A percentile compares a stretch with the other conserved stretches of the same genome.
Evolutionary conservation across 2,888 invertebrate genomes (phyloP).

Genomic region (Anaspis maculata): DNA sequence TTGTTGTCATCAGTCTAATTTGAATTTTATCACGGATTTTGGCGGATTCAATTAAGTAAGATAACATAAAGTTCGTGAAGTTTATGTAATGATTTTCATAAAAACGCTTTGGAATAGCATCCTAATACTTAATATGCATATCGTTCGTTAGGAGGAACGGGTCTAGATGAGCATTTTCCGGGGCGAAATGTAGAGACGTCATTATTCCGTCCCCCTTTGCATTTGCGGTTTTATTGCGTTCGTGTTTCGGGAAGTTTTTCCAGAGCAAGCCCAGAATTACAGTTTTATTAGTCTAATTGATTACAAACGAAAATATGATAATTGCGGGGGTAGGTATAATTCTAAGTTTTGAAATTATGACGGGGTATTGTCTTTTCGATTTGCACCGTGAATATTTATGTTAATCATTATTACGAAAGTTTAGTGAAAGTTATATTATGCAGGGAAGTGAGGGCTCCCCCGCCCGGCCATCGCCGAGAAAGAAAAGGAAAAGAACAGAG

Average conservation of each 20-base stretch:
- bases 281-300: slow-evolving; percentile 24
- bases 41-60: no score
- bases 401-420: slow-evolving; percentile 31
- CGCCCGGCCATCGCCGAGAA: slow-evolving; percentile 15
- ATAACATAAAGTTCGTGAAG: no score
- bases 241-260: slow-evolving; percentile 8
- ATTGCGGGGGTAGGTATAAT: slow-evolving; percentile 13
- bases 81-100: no score
- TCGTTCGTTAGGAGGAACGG: no score
- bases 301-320: slow-evolving; percentile 24
- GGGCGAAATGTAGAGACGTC: no score
- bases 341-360: slow-evolving; percentile 19
- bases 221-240: no score
- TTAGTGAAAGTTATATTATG: slow-evolving; percentile 28
- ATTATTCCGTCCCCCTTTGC: neutral
- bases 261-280: slow-evolving; percentile 11
- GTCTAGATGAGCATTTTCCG: no score
- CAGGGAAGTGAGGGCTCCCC: slow-evolving; percentile 20
- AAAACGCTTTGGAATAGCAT: no score
- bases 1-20: no score
- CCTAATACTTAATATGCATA: no score
- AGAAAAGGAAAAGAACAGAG: slow-evolving; percentile 25
- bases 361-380: slow-evolving; percentile 20
- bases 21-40: no score
- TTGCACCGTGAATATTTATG: slow-evolving; percentile 30